phyloP scores from a whole-genome alignment of 2,888 invertebrate species.

The Drosophila quinaria region DNA sequence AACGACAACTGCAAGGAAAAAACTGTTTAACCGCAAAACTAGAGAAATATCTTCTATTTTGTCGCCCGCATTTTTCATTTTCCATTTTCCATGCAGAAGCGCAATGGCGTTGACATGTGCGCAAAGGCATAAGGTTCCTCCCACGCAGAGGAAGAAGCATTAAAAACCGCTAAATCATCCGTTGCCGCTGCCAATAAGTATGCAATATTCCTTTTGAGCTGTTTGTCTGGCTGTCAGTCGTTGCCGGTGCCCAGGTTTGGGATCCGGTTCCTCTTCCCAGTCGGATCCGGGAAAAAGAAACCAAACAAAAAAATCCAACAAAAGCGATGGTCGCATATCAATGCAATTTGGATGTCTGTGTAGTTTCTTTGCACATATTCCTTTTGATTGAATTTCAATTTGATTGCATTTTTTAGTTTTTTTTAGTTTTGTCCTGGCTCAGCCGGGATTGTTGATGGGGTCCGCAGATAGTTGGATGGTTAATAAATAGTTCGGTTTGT shows the following conservation, averaged over 20 bases:
- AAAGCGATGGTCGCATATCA: constrained; percentile 70
- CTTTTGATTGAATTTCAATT: constrained; percentile 76
- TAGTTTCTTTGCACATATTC: constrained; percentile 57
- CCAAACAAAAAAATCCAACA: constrained; percentile 73
- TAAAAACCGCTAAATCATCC: constrained; percentile 80
- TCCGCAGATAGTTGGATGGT: constrained; percentile 42
- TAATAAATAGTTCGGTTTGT: constrained; percentile 56
- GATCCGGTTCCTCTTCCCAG: constrained; percentile 3
- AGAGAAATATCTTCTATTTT: constrained; percentile 41
- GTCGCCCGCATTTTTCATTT: constrained; percentile 48
- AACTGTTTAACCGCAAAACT: constrained; percentile 1
- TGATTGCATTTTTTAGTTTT: constrained; percentile 59
- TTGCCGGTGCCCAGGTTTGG: constrained; percentile 29
- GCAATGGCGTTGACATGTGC: constrained; percentile 73
- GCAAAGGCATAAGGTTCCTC: constrained; percentile 28
- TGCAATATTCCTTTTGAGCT: constrained; percentile 73
- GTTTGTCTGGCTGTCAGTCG: constrained; percentile 67
- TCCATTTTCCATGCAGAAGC: constrained; percentile 50
- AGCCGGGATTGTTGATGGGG: constrained; percentile 15
- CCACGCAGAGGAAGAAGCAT: constrained; percentile 55
- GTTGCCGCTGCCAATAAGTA: constrained; percentile 76
- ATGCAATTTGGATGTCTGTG: constrained; percentile 73
- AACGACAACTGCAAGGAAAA: constrained; percentile 25
- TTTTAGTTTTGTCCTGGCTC: constrained; percentile 22
- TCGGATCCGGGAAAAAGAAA: constrained; percentile 38